Evolutionary conservation across 2,113 vertebrate species (phyloP), one percentile per base, ranked within the genome.

Genomic region (Tor tambroides): DNA sequence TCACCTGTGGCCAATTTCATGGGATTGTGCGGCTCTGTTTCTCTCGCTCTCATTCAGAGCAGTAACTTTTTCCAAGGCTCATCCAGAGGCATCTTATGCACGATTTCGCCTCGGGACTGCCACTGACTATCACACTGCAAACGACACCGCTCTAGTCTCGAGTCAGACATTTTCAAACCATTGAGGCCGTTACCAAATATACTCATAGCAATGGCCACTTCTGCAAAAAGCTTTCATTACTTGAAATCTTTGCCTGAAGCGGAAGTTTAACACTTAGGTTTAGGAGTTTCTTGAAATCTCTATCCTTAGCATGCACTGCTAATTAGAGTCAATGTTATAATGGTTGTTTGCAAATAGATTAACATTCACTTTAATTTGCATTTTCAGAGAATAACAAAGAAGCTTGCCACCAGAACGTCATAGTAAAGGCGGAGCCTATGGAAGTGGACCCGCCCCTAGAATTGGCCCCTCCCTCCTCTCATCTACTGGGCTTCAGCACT

Each of bases 361-460:
- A 56, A 80, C 65, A 30, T 67, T 83, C 0, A 28, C 56, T 23
- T 71, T 61, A 21, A 26, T 80, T 77, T 78, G 78, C 17, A 91
- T 84, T 92, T 95, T 92, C 96, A 90, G 98, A 99, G 93, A 99
- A 97, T 95, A 98, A 96, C 95, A 99, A 98, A 94, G 98, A 98
- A 67, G 87, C 94, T 61, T 93, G 92, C 43, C 91, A 92, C 87
- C 97, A 97, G 94, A 94, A 91, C 89, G 94, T 96, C 86, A 95
- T 94, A 91, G 96, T 99, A 88, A 99, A 99, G 94, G 96, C 96
- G 76, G 98, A 99, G 78, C 98, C 98, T 11, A 99, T 99, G 98
- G 98, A 99, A 91, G 96, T 99, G 86, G 98, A 99, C 92, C 96
- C 97, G 51, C 96, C 94, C 3, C 94, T 96, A 84, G 94, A 96